These are phyloP conservation scores for Xyrauchen texanus DNA, from an alignment of 2,113 vertebrate species.

Conservation along the genomic window DNA sequence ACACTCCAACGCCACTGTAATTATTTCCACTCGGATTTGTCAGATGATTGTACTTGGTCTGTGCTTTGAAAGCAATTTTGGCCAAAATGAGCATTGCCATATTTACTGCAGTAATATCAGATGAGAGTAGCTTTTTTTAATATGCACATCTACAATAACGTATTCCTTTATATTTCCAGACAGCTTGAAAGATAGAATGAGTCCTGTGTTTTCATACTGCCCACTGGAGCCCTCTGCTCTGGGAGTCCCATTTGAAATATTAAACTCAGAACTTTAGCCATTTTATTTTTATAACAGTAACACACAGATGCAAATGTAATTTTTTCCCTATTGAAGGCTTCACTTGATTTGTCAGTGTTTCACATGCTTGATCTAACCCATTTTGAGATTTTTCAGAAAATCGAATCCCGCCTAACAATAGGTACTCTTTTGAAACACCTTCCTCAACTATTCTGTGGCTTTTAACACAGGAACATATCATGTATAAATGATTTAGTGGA, in stretches of 20 bases:
- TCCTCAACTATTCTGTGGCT: not conserved
- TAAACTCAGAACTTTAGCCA: not conserved
- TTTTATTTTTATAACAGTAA: not conserved
- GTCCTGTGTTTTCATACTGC: too few species aligned
- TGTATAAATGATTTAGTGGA: conserved; percentile 3
- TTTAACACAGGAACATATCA: conserved; percentile 10
- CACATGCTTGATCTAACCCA: too few species aligned
- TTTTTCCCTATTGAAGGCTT: too few species aligned
- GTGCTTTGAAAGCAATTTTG: not conserved
- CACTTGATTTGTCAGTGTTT: too few species aligned
- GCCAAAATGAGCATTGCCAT: not conserved
- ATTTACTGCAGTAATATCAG: not conserved
- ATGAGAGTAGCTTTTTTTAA: too few species aligned
- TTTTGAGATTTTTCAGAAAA: not conserved
- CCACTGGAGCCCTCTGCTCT: too few species aligned
- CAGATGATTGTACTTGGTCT: not conserved
- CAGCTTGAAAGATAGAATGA: too few species aligned
- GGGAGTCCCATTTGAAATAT: not conserved
- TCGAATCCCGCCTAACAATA: not conserved
- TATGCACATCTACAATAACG: too few species aligned
- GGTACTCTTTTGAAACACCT: not conserved
- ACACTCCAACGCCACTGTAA: not conserved
- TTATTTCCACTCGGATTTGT: not conserved
- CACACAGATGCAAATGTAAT: not conserved
- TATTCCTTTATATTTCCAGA: too few species aligned